phyloP scores from a whole-genome alignment of 1,140 invertebrate genomes.

The Cepaea nemoralis region DNA sequence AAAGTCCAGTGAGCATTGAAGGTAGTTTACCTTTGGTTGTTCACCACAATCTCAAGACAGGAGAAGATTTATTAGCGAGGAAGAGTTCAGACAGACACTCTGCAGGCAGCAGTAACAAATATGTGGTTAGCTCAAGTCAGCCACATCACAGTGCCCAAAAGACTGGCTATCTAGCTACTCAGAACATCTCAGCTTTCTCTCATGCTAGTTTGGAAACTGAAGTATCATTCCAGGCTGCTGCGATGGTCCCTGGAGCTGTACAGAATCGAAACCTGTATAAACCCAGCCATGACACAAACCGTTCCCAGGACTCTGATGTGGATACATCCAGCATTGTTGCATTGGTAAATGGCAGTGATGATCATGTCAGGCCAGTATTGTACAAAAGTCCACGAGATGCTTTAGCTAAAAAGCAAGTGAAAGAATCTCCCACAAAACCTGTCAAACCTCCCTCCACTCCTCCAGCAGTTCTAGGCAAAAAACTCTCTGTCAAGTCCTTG shows the following conservation, averaged over 20 bases:
- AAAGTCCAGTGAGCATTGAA: slow-evolving; percentile 59
- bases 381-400: slow-evolving; percentile 61
- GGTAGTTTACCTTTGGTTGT: slow-evolving; percentile 44
- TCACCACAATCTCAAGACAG: background rate
- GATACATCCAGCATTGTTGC: slow-evolving; percentile 61
- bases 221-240: slow-evolving; percentile 73
- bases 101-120: background rate
- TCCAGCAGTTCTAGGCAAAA: background rate
- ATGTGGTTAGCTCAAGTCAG: background rate
- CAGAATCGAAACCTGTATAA: slow-evolving; percentile 68
- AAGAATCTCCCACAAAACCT: background rate
- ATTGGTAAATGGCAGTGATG: slow-evolving; percentile 62
- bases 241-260: slow-evolving; percentile 74
- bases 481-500: slow-evolving; percentile 20
- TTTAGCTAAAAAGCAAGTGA: slow-evolving; percentile 42
- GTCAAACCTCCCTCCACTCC: background rate
- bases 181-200: slow-evolving; percentile 44
- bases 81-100: background rate
- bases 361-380: slow-evolving; percentile 54
- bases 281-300: slow-evolving; percentile 32
- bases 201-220: slow-evolving; percentile 72
- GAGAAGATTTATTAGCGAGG: slow-evolving; percentile 2
- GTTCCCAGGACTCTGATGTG: slow-evolving; percentile 44
- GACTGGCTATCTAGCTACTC: slow-evolving; percentile 27
- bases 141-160: background rate